Percentiles rank a stretch among this genome's conserved stretches.
Conservation (phyloP, 2,113 vertebrate genomes). For the Prinia subflava region DNA sequence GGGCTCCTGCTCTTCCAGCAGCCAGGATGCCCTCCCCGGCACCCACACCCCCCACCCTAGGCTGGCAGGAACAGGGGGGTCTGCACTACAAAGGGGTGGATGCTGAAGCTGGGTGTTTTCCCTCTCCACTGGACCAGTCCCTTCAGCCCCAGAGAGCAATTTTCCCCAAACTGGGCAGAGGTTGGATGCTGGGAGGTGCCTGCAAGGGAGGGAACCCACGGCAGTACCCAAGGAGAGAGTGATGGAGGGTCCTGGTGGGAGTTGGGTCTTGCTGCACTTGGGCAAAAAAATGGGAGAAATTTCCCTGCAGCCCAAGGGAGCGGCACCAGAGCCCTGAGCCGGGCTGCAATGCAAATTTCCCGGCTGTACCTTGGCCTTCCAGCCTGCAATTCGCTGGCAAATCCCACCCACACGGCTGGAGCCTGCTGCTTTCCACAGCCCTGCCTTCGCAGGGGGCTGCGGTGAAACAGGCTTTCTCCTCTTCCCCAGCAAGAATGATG, state of each 20-base stretch:
- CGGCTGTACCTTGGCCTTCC: neutral
- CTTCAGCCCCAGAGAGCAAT: neutral
- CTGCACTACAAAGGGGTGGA: neutral
- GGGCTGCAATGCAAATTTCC: neutral
- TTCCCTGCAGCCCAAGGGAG: neutral
- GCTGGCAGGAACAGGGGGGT: neutral
- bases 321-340: accelerated
- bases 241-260: accelerated
- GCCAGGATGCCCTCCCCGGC: neutral
- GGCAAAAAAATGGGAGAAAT: neutral
- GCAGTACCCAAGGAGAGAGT: accelerated
- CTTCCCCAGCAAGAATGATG: neutral
- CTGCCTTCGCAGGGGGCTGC: neutral
- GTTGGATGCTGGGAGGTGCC: neutral
- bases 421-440: neutral
- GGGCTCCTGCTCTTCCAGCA: neutral
- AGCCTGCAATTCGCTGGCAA: neutral
- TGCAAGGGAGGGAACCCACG: neutral
- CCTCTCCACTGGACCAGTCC: neutral
- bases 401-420: neutral
- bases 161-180: neutral
- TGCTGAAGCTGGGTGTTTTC: neutral
- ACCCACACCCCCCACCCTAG: neutral
- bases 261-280: neutral
- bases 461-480: neutral